Percentiles rank a stretch among this genome's conserved stretches.
Evolutionary conservation across 2,888 invertebrate genomes (phyloP).

Genomic region (Ceraclea dissimilis): DNA sequence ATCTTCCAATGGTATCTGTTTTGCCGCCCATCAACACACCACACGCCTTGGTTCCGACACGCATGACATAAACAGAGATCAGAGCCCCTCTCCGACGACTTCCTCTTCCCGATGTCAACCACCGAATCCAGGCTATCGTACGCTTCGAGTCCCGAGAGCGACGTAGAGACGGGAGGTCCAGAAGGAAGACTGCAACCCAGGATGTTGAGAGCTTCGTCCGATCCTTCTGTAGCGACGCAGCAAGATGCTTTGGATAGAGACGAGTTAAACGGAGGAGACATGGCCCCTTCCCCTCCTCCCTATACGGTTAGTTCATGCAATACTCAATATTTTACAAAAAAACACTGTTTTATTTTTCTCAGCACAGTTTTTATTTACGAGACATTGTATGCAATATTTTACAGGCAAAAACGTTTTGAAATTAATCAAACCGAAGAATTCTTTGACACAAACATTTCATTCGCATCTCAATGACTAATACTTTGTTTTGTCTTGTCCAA

Average conservation of each 20-base stretch:
- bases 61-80: slow-evolving; percentile 64
- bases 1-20: slow-evolving; percentile 21
- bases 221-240: slow-evolving; percentile 90
- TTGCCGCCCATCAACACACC: slow-evolving; percentile 4
- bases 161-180: slow-evolving; percentile 69
- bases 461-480: no score
- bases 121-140: slow-evolving; percentile 79
- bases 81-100: slow-evolving; percentile 95
- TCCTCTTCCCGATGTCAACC: slow-evolving; percentile 97
- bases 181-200: slow-evolving; percentile 74
- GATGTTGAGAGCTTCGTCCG: slow-evolving; percentile 79
- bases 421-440: no score
- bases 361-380: neutral
- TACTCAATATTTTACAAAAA: neutral
- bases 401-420: neutral
- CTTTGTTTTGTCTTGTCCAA: no score
- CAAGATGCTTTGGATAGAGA: slow-evolving; percentile 73
- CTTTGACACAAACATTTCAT: no score
- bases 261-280: slow-evolving; percentile 50
- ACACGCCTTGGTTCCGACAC: slow-evolving; percentile 4
- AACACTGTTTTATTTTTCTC: neutral
- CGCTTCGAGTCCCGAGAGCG: slow-evolving; percentile 93
- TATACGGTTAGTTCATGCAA: slow-evolving; percentile 62
- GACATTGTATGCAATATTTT: no score
- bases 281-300: slow-evolving; percentile 71